A percentile compares a stretch with the other conserved stretches of the same genome.
Conservation (phyloP, 2,113 vertebrate species). For the Chrysochloris asiatica region DNA sequence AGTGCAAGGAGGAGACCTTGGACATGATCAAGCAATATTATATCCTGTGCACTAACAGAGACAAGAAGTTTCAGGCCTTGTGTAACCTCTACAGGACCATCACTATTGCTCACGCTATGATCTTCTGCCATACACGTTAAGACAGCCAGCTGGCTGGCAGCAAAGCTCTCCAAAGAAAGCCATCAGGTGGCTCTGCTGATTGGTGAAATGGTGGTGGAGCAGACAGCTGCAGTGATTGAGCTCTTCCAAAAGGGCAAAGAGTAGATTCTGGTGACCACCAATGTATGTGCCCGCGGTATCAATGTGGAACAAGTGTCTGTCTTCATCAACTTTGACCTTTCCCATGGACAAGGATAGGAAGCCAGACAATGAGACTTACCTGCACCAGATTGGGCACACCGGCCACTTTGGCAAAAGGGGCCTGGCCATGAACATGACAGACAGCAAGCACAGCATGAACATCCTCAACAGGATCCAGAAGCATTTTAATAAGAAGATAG, state of each 20-base stretch:
- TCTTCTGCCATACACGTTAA: slow-evolving; percentile 96
- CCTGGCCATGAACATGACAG: slow-evolving; percentile 95
- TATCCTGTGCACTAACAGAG: slow-evolving; percentile 90
- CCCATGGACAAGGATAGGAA: slow-evolving; percentile 92
- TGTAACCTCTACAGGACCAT: slow-evolving; percentile 94
- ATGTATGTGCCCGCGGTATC: slow-evolving; percentile 96
- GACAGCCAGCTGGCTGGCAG: slow-evolving; percentile 91
- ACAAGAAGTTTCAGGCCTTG: slow-evolving; percentile 94
- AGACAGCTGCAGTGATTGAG: slow-evolving; percentile 93
- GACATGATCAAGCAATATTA: slow-evolving; percentile 75
- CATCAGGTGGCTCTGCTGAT: slow-evolving; percentile 96
- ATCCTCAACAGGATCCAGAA: slow-evolving; percentile 93
- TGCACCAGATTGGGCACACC: slow-evolving; percentile 95
- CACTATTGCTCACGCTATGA: slow-evolving; percentile 95
- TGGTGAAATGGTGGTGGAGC: slow-evolving; percentile 95
- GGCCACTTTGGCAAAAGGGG: slow-evolving; percentile 95
- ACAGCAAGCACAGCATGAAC: slow-evolving; percentile 95
- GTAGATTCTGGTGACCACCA: slow-evolving; percentile 97
- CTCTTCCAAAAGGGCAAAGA: slow-evolving; percentile 95
- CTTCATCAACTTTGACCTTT: slow-evolving; percentile 97
- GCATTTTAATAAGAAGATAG: slow-evolving; percentile 86
- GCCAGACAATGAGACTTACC: slow-evolving; percentile 95
- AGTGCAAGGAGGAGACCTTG: too few species aligned
- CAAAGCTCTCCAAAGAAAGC: slow-evolving; percentile 88
- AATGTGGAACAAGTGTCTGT: slow-evolving; percentile 97